These are phyloP conservation scores for Nasua narica DNA, from an alignment of 2,797 vertebrate genomes.

Conservation along the genomic window DNA sequence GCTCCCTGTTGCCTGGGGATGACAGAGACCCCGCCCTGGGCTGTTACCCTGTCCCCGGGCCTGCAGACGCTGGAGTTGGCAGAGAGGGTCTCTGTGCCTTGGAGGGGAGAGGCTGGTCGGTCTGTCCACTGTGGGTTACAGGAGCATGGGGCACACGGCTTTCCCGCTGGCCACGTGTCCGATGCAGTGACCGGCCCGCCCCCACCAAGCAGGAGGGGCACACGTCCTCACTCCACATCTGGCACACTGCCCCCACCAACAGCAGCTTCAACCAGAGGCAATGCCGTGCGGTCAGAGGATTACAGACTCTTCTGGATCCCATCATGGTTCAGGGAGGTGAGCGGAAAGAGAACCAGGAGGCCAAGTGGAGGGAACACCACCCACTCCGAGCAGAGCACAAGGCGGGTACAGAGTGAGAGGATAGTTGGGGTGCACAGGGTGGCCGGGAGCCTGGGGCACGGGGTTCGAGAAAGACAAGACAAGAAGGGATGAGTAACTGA, in stretches of 20 bases:
- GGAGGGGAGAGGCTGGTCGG: not conserved
- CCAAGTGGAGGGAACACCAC: rapidly evolving
- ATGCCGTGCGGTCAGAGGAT: not conserved
- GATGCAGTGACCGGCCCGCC: not conserved
- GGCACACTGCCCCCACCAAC: not conserved
- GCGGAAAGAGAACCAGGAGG: too few relatives aligned
- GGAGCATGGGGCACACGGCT: not conserved
- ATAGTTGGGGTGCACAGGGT: not conserved
- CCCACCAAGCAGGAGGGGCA: not conserved
- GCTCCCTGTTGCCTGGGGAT: not conserved
- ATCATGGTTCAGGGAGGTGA: not conserved
- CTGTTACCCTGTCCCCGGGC: not conserved
- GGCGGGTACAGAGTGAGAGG: not conserved
- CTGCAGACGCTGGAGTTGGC: not conserved
- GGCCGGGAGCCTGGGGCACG: not conserved
- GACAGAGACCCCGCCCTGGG: not conserved
- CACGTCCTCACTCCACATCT: not conserved
- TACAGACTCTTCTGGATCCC: not conserved
- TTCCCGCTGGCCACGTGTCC: not conserved
- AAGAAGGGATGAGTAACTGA: not conserved
- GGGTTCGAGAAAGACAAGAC: not conserved
- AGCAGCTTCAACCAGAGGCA: not conserved
- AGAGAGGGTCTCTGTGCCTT: not conserved
- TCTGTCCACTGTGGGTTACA: not conserved
- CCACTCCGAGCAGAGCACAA: not conserved